Percentiles rank a stretch among this genome's conserved stretches.
Conservation (phyloP, 1,140 invertebrate genomes). For the Glomeris maerens region DNA sequence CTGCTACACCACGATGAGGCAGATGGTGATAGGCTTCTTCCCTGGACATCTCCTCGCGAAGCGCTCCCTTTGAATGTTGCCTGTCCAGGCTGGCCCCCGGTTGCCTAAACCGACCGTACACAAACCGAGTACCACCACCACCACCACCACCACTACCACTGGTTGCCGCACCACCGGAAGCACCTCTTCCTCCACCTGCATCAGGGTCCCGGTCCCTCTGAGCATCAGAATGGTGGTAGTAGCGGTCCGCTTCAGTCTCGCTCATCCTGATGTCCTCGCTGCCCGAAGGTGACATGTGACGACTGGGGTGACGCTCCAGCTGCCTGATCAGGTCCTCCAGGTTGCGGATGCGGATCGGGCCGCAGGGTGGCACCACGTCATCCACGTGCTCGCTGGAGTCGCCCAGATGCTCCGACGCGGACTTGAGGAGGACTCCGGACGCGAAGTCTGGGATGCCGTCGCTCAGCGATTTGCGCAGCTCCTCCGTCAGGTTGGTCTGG, state of each 20-base stretch:
- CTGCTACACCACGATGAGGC: slow-evolving; percentile 16
- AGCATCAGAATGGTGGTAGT: slow-evolving; percentile 56
- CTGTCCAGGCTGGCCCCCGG: slow-evolving; percentile 43
- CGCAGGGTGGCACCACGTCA: slow-evolving; percentile 27
- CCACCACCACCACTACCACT: slow-evolving; percentile 41
- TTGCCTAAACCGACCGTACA: slow-evolving; percentile 63
- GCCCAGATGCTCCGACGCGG: slow-evolving; percentile 48
- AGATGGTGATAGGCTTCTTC: too few relatives aligned
- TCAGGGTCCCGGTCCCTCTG: slow-evolving; percentile 44
- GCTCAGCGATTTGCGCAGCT: slow-evolving; percentile 19
- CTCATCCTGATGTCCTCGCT: slow-evolving; percentile 84
- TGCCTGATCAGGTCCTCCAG: slow-evolving; percentile 80
- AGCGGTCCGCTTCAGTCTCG: slow-evolving; percentile 74
- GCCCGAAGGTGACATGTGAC: slow-evolving; percentile 69
- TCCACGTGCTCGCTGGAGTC: slow-evolving; percentile 35
- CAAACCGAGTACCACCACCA: slow-evolving; percentile 43
- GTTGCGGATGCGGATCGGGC: slow-evolving; percentile 57
- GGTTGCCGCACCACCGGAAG: slow-evolving; percentile 20
- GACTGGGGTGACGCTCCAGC: slow-evolving; percentile 68
- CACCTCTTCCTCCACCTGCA: slow-evolving; percentile 55
- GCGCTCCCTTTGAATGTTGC: slow-evolving; percentile 16
- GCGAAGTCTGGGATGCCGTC: slow-evolving; percentile 23
- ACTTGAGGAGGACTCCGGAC: slow-evolving; percentile 21
- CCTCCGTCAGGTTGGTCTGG: slow-evolving; percentile 17
- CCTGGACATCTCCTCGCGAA: slow-evolving; percentile 16